Percentiles rank a stretch among this genome's conserved stretches.
phyloP scores from a whole-genome alignment of 2,113 vertebrate species.

The Indicator maculatus region DNA sequence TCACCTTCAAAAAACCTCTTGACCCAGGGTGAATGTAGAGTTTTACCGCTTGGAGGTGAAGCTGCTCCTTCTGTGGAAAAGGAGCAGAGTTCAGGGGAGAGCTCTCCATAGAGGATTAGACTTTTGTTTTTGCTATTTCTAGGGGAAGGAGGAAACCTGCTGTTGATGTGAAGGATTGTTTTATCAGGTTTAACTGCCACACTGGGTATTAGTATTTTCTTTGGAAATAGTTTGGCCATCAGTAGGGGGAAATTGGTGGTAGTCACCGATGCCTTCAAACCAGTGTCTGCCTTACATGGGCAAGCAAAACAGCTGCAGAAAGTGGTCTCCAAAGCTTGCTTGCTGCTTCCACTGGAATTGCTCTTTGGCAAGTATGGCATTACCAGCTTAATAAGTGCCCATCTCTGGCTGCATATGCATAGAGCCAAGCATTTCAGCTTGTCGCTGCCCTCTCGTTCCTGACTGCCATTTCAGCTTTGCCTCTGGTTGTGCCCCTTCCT shows the following conservation, averaged over 20 bases:
- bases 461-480: neutral
- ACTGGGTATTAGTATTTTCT: neutral
- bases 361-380: neutral
- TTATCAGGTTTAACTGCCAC: neutral
- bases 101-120: neutral
- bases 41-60: neutral
- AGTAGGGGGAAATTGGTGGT: neutral
- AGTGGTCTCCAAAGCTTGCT: neutral
- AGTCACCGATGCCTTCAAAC: neutral
- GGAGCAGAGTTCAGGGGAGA: neutral
- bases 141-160: neutral
- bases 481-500: neutral
- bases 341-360: neutral
- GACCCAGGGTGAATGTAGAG: rapidly evolving
- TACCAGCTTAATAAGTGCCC: neutral
- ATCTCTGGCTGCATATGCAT: neutral
- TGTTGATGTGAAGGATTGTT: neutral
- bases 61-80: neutral
- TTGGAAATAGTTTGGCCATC: neutral
- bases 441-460: neutral
- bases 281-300: neutral
- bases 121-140: neutral
- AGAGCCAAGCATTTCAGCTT: neutral
- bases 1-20: neutral
- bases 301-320: neutral